Base-by-base conservation (phyloP, 2,888 invertebrate species). In the Tupiocoris notatus region DNA sequence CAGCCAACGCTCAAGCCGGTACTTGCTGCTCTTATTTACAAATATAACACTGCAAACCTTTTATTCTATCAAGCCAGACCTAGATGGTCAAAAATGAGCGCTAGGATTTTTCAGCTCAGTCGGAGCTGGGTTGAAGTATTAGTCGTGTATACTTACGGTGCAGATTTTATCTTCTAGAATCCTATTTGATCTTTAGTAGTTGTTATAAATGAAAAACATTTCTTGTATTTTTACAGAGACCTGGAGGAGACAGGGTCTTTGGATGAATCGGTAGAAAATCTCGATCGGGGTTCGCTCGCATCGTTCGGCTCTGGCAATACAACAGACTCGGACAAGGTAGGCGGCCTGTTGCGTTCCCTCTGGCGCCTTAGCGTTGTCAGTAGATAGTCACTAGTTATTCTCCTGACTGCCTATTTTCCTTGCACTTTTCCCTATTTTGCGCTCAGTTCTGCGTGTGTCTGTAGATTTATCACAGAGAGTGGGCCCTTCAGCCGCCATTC, bases 261-360 rank as follows among this genome's bases (percentile, higher is more conserved):
- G 63, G 94, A 95, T 79, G 93, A 94, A 82, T 92, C 92, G 80
- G 92, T 93, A 78, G 95, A 95, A 82, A 92, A 93, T 83, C 86
- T 92, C 79, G 95, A 96, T 83, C 87, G 96, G 77, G 95, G 95
- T 82, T 94, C 94, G 0, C 84, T 95, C 80, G 92, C 94, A 39
- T 96, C 96, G 58, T 96, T 95, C 82, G 95, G 95, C 71, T 96
- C 96, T 78, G 95, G 95, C 54, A 96, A 96, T 84, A 96, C 96
- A 18, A 94, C 94, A 0, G 94, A 94, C 85, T 95, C 95, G 77
- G 95, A 95, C 84, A 94, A 95, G 92, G 95, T 95, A 86, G 87
- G 91, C 64, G 76, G 76, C 63, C 76, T 76, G 57, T 65, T 76
- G 68, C 64, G 68, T 62, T 76, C 76, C 59, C 68, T 76, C 22